Evolutionary conservation across 2,888 invertebrate genomes (phyloP).

Genomic region (Chrysodeixis includens): DNA sequence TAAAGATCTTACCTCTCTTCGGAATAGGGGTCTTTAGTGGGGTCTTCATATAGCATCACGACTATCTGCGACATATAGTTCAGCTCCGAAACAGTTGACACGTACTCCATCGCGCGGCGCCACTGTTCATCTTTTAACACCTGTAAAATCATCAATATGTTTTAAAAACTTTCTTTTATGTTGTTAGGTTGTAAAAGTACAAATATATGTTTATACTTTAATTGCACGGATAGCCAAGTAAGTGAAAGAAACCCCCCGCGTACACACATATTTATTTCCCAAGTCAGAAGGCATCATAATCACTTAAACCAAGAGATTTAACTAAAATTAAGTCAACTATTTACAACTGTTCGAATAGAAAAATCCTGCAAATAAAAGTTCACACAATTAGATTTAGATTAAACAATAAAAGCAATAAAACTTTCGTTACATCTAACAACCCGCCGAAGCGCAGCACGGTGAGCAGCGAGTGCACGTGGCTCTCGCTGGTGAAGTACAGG

Average conservation of each 20-base stretch:
- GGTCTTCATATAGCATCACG: constrained; percentile 99
- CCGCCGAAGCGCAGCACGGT: constrained; percentile 98
- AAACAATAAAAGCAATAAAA: too few species aligned
- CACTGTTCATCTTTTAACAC: constrained; percentile 98
- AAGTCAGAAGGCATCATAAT: too few species aligned
- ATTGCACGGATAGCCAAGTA: too few species aligned
- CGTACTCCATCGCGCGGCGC: constrained; percentile 99
- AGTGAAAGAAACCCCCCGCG: too few species aligned
- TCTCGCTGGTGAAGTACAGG: constrained; percentile 99
- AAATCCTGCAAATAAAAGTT: too few species aligned
- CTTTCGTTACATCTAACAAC: constrained; percentile 93
- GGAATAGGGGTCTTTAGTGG: constrained; percentile 97
- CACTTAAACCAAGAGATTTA: too few species aligned
- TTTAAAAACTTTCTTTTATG: too few species aligned
- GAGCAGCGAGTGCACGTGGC: constrained; percentile 99
- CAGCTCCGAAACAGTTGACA: constrained; percentile 98
- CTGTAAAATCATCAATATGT: constrained; percentile 70
- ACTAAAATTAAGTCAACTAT: too few species aligned
- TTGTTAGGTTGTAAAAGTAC: too few species aligned
- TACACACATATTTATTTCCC: too few species aligned
- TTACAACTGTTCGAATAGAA: too few species aligned
- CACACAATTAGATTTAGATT: too few species aligned
- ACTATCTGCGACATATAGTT: constrained; percentile 99
- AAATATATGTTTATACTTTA: not conserved
- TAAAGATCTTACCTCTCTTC: constrained; percentile 90